Conservation (phyloP, 2,797 vertebrate species). For the Tamandua tetradactyla region DNA sequence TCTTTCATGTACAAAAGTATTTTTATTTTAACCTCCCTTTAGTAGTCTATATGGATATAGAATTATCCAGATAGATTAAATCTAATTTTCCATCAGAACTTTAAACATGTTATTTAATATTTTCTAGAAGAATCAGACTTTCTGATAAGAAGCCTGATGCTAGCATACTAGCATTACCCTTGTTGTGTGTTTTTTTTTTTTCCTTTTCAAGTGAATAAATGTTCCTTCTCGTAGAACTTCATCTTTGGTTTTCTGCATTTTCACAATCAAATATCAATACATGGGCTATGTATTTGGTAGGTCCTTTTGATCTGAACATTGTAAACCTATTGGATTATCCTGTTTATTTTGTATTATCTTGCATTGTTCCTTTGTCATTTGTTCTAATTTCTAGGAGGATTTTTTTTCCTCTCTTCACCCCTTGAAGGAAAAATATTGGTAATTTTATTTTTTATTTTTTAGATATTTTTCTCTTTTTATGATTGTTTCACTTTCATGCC, state of each 20-base stretch:
- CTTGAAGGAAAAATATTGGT: not conserved
- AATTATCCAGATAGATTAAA: not conserved
- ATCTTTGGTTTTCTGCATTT: not conserved
- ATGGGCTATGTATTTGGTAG: not conserved
- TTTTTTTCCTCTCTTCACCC: not conserved
- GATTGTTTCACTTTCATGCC: not conserved
- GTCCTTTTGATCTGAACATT: not conserved
- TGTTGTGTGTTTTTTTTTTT: not conserved
- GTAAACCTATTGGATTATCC: not conserved
- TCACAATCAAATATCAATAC: not conserved
- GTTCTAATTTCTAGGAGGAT: not conserved
- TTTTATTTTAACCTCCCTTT: not conserved
- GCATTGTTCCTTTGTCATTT: not conserved
- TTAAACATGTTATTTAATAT: not conserved
- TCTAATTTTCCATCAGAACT: not conserved
- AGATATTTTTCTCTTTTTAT: not conserved
- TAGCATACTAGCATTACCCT: not conserved
- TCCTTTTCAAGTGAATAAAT: not conserved
- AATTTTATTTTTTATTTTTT: not conserved
- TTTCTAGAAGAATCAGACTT: not conserved
- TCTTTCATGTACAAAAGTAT: not conserved
- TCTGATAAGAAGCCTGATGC: not conserved
- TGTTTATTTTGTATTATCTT: not conserved
- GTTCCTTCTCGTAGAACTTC: not conserved
- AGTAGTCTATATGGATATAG: not conserved